Conservation (phyloP, 2,888 invertebrate genomes). For the Catocala nupta region DNA sequence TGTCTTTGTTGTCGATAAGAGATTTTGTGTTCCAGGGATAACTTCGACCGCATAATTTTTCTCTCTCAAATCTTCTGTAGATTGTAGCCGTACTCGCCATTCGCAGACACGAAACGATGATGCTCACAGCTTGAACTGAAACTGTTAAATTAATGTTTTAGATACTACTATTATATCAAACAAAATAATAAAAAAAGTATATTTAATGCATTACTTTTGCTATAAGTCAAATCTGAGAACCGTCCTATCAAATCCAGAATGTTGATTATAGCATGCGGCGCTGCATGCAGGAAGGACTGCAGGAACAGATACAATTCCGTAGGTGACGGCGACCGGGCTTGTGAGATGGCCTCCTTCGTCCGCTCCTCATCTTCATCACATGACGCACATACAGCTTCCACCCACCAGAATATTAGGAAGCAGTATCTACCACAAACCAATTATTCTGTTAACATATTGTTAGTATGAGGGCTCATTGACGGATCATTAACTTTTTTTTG, state of each 20-base stretch:
- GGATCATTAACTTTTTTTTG: too few species aligned
- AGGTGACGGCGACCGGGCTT: slow-evolving; percentile 89
- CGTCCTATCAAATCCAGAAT: slow-evolving; percentile 87
- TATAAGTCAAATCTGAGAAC: slow-evolving; percentile 85
- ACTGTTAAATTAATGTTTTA: slow-evolving; percentile 73
- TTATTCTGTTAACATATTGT: slow-evolving; percentile 7
- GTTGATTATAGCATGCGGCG: slow-evolving; percentile 90
- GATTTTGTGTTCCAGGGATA: slow-evolving; percentile 90
- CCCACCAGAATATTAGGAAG: slow-evolving; percentile 91
- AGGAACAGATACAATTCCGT: slow-evolving; percentile 92
- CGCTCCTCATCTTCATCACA: slow-evolving; percentile 85
- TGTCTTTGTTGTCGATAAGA: slow-evolving; percentile 61
- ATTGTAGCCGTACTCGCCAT: slow-evolving; percentile 90
- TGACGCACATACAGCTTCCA: slow-evolving; percentile 89
- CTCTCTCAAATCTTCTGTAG: slow-evolving; percentile 93
- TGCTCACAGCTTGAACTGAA: slow-evolving; percentile 89
- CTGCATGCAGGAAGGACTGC: slow-evolving; percentile 92
- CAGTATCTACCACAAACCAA: slow-evolving; percentile 85
- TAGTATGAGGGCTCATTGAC: not conserved
- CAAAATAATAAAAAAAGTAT: not conserved
- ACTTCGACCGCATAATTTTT: slow-evolving; percentile 90
- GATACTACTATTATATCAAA: not conserved
- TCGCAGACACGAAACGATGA: slow-evolving; percentile 89
- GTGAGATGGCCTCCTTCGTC: slow-evolving; percentile 87
- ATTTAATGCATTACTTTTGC: slow-evolving; percentile 87